These are phyloP conservation scores for Uloborus diversus DNA, from an alignment of 1,140 invertebrate genomes.

Conservation along the genomic window DNA sequence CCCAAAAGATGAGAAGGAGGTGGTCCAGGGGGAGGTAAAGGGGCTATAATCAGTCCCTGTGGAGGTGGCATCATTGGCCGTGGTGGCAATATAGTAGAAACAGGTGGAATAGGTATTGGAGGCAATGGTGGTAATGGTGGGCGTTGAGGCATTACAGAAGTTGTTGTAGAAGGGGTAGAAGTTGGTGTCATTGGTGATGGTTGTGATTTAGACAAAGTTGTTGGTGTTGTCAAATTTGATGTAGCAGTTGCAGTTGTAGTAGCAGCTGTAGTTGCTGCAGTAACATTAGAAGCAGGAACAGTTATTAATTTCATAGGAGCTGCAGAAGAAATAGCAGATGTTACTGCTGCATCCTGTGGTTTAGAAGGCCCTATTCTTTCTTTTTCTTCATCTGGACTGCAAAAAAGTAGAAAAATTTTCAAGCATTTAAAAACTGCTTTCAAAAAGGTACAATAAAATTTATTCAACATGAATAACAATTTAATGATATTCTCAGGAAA, in stretches of 20 bases:
- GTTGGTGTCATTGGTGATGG: conserved; percentile 59
- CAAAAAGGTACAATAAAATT: too few relatives aligned
- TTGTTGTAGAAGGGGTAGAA: conserved; percentile 18
- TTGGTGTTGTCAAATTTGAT: conserved; percentile 57
- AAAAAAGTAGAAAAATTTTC: too few relatives aligned
- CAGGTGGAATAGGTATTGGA: conserved; percentile 69
- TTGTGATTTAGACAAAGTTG: conserved; percentile 60
- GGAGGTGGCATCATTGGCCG: conserved; percentile 47
- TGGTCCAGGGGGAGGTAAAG: conserved; percentile 66
- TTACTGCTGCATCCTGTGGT: conserved; percentile 75
- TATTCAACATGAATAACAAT: too few relatives aligned
- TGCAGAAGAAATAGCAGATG: conserved; percentile 64
- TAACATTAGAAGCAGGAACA: conserved; percentile 3
- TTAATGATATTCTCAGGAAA: too few relatives aligned
- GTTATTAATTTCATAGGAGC: conserved; percentile 6
- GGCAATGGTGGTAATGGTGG: conserved; percentile 63
- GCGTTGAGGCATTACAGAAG: conserved; percentile 1
- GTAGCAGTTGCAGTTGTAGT: conserved; percentile 49
- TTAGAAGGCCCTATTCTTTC: conserved; percentile 72
- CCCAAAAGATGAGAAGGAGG: conserved; percentile 72
- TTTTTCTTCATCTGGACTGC: conserved; percentile 87
- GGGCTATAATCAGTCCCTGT: conserved; percentile 61
- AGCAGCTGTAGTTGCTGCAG: conserved; percentile 32
- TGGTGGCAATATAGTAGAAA: conserved; percentile 61
- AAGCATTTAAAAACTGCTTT: too few relatives aligned